phyloP scores from a whole-genome alignment of 2,113 vertebrate genomes.

The Penelope pileata region DNA sequence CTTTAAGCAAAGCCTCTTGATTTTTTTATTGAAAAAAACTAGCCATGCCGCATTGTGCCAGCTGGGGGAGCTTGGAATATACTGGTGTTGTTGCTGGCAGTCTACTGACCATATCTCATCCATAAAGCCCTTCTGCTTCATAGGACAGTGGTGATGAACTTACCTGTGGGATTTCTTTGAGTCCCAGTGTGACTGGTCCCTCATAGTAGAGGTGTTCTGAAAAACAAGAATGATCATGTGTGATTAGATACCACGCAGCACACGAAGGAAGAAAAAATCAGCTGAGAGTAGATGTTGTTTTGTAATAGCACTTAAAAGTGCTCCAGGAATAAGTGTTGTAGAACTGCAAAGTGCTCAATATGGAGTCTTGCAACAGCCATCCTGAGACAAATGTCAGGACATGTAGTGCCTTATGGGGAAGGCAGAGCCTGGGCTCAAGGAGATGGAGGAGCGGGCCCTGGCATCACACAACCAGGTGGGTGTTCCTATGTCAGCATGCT shows the following conservation, averaged over 20 bases:
- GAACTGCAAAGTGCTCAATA: not conserved
- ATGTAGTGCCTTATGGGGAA: not conserved
- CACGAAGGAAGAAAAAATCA: not conserved
- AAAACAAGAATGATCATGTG: conserved; percentile 31
- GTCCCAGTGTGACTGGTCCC: conserved; percentile 61
- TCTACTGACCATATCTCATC: not conserved
- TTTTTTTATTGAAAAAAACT: not conserved
- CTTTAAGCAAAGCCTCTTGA: not conserved
- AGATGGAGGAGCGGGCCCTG: not conserved
- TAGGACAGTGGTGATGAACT: not conserved
- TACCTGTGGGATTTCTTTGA: conserved; percentile 72
- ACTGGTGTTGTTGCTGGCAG: not conserved
- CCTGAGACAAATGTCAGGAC: not conserved
- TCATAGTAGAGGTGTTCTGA: conserved; percentile 76
- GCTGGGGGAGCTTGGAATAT: not conserved
- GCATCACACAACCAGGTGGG: not conserved
- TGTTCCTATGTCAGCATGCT: not conserved
- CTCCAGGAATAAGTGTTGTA: not conserved
- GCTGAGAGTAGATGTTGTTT: not conserved
- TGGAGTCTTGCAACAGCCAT: not conserved
- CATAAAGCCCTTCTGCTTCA: not conserved
- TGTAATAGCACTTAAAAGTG: not conserved
- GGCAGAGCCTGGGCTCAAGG: not conserved
- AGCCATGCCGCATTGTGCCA: not conserved
- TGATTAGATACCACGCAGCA: not conserved